Conservation (phyloP, 1,140 invertebrate species). For the Aphaenogaster floridana region DNA sequence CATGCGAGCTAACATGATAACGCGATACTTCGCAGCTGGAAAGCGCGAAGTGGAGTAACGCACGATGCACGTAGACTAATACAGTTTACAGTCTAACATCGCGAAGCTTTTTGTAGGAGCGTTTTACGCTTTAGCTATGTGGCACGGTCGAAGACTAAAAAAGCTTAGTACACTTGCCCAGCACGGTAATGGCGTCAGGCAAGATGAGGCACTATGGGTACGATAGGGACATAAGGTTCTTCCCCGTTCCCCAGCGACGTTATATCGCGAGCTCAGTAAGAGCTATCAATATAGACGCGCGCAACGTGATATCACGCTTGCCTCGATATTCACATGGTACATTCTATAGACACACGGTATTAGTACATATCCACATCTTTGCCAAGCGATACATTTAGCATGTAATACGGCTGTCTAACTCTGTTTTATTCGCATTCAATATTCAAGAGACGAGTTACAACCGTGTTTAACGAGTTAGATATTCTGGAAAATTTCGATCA, state of each 20-base stretch:
- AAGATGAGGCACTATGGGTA: conserved; percentile 16
- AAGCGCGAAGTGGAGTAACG: conserved; percentile 13
- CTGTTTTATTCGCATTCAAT: conserved; percentile 22
- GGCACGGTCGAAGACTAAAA: conserved; percentile 38
- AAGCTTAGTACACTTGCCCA: conserved; percentile 13
- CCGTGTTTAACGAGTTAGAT: not conserved
- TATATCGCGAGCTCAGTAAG: conserved; percentile 36
- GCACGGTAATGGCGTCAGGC: conserved; percentile 42
- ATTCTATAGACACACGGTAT: conserved; percentile 18
- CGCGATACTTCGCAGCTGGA: not conserved
- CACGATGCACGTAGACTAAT: conserved; percentile 30
- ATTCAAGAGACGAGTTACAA: conserved; percentile 1
- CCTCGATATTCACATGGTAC: not conserved
- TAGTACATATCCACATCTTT: not conserved
- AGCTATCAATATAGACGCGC: conserved; percentile 44
- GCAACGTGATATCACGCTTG: not conserved
- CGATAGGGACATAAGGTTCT: conserved; percentile 37
- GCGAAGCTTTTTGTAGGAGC: conserved; percentile 49
- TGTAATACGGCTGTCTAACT: not conserved
- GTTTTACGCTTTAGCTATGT: conserved; percentile 34
- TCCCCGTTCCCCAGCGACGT: conserved; percentile 31
- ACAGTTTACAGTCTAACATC: conserved; percentile 34
- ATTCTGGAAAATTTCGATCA: not conserved
- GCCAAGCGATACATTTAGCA: conserved; percentile 20
- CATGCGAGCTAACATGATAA: conserved; percentile 19